These are phyloP conservation scores for Rhinolophus ferrumequinum DNA, from an alignment of 2,113 vertebrate species.

Conservation along the genomic window DNA sequence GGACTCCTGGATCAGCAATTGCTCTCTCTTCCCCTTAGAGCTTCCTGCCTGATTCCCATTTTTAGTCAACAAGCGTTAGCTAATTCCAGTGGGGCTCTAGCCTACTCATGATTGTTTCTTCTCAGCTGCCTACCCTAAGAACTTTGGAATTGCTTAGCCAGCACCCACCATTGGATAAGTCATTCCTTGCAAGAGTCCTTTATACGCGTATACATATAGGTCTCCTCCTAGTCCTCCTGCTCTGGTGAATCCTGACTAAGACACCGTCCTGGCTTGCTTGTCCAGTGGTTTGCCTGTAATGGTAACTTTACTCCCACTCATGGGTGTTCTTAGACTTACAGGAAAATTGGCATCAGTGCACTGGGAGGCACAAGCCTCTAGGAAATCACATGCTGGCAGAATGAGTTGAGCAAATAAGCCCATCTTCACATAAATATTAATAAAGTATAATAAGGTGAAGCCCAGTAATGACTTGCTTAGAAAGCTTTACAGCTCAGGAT, in stretches of 20 bases:
- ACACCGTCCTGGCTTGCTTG: not conserved
- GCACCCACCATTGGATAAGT: rapidly evolving
- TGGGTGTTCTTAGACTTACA: not conserved
- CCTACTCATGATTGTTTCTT: not conserved
- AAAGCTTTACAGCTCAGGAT: not conserved
- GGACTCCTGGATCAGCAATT: rapidly evolving
- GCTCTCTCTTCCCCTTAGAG: not conserved
- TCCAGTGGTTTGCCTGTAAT: not conserved
- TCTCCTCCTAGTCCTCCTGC: not conserved
- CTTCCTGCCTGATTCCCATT: too few relatives aligned
- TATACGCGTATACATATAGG: rapidly evolving
- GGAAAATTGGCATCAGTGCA: not conserved
- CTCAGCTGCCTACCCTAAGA: not conserved
- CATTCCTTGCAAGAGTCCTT: not conserved
- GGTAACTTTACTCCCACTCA: not conserved
- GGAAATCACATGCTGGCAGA: not conserved
- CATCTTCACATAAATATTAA: not conserved
- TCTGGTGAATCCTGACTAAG: not conserved
- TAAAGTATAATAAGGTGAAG: not conserved
- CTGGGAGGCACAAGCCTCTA: not conserved
- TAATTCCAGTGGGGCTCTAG: not conserved
- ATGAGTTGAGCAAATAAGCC: not conserved
- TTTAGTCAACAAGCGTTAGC: not conserved
- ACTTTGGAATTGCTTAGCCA: not conserved
- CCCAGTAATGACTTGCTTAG: not conserved